Conservation (phyloP, 2,888 invertebrate species). For the Nudaria mundana region DNA sequence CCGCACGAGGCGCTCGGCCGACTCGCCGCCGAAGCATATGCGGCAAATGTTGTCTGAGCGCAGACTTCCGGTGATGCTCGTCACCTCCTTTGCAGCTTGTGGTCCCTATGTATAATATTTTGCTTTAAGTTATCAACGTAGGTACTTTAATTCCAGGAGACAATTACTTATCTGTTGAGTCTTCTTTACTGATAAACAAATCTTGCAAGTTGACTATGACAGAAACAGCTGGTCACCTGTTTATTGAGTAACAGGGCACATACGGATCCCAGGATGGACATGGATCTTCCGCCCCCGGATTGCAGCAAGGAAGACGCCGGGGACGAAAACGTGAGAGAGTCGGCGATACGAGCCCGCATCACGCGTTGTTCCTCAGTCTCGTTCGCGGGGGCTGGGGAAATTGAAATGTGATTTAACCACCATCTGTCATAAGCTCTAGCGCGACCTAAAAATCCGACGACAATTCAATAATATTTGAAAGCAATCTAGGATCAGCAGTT, state of each 20-base stretch:
- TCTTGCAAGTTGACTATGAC: too few relatives aligned
- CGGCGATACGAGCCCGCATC: slow-evolving; percentile 52
- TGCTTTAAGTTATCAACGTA: neutral
- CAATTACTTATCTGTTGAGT: too few relatives aligned
- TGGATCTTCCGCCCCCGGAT: slow-evolving; percentile 49
- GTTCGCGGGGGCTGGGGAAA: slow-evolving; percentile 26
- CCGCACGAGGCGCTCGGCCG: slow-evolving; percentile 69
- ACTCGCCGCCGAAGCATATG: slow-evolving; percentile 75
- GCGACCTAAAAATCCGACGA: too few relatives aligned
- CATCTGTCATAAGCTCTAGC: too few relatives aligned
- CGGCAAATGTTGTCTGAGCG: slow-evolving; percentile 68
- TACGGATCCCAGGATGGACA: slow-evolving; percentile 70
- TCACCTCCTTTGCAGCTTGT: slow-evolving; percentile 47
- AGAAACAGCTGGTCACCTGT: slow-evolving; percentile 54
- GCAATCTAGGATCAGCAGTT: too few relatives aligned
- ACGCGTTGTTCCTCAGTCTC: slow-evolving; percentile 49
- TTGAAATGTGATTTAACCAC: too few relatives aligned
- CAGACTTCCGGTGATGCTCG: slow-evolving; percentile 49
- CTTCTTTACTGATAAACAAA: too few relatives aligned
- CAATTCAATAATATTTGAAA: too few relatives aligned
- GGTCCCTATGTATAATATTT: slow-evolving; percentile 35
- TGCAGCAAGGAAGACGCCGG: slow-evolving; percentile 58
- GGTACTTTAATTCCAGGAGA: neutral
- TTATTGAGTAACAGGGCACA: slow-evolving; percentile 68
- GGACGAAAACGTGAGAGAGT: slow-evolving; percentile 59